Conservation (phyloP, 2,888 invertebrate genomes). For the Cephus spinipes region DNA sequence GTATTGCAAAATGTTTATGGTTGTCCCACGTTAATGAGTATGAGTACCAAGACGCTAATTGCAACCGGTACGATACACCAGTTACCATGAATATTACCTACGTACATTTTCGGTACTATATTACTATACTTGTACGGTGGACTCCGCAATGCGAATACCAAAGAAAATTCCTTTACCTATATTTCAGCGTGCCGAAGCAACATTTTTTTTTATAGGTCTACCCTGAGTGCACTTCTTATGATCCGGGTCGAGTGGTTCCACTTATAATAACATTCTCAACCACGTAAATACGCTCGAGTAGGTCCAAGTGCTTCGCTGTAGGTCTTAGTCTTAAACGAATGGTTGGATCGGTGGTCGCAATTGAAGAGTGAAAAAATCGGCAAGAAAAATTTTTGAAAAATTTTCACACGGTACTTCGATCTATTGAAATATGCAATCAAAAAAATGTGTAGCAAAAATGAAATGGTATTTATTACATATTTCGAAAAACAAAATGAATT, state of each 20-base stretch:
- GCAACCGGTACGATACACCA: slow-evolving; percentile 18
- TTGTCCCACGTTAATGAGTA: slow-evolving; percentile 47
- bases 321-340: slow-evolving; percentile 45
- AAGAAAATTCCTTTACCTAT: background rate
- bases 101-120: background rate
- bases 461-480: background rate
- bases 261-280: slow-evolving; percentile 60
- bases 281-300: slow-evolving; percentile 59
- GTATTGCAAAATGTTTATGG: slow-evolving; percentile 50
- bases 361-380: slow-evolving; percentile 17
- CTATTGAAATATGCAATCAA: background rate
- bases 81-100: background rate
- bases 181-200: background rate
- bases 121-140: background rate
- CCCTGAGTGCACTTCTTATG: background rate
- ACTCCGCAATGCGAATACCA: background rate
- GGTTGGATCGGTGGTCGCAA: slow-evolving; percentile 33
- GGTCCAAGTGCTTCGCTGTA: slow-evolving; percentile 53
- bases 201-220: background rate
- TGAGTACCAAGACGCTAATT: slow-evolving; percentile 49
- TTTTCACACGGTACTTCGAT: background rate
- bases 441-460: background rate
- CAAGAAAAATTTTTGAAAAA: slow-evolving; percentile 2
- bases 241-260: slow-evolving; percentile 45
- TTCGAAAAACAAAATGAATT: background rate